Conservation (phyloP, 2,113 vertebrate species). For the Microcebus griseorufus region DNA sequence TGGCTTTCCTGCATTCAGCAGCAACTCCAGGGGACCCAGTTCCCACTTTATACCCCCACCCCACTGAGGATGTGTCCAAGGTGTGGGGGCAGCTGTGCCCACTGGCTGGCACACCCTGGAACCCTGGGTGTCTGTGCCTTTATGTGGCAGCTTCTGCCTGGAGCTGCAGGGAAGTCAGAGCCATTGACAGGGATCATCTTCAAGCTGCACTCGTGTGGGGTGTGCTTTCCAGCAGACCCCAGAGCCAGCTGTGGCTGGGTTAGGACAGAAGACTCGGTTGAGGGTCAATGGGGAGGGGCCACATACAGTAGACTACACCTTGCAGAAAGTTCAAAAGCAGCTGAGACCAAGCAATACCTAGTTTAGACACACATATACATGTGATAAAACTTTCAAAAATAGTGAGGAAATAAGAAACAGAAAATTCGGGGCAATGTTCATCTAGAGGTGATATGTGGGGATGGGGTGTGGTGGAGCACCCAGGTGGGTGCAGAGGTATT, state of each 20-base stretch:
- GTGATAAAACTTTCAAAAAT: background rate
- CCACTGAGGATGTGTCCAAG: background rate
- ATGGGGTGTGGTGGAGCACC: background rate
- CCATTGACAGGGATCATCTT: background rate
- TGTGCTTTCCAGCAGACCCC: background rate
- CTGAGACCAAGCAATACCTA: background rate
- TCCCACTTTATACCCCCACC: too few species aligned
- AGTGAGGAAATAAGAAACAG: background rate
- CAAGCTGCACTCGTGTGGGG: background rate
- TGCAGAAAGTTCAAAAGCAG: background rate
- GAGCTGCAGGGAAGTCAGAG: background rate
- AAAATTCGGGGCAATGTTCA: background rate
- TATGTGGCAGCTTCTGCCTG: background rate
- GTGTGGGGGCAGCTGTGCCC: background rate
- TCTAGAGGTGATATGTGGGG: background rate
- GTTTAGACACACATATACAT: background rate
- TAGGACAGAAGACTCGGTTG: background rate
- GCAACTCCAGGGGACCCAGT: background rate
- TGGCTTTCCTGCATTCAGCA: background rate
- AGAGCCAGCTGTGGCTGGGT: background rate
- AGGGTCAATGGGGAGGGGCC: background rate
- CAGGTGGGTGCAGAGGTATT: background rate
- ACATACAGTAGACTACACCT: background rate
- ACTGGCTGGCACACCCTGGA: background rate
- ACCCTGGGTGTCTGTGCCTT: background rate